Evolutionary conservation across 2,888 invertebrate species (phyloP).

Genomic region (Philopedon plagiatum): DNA sequence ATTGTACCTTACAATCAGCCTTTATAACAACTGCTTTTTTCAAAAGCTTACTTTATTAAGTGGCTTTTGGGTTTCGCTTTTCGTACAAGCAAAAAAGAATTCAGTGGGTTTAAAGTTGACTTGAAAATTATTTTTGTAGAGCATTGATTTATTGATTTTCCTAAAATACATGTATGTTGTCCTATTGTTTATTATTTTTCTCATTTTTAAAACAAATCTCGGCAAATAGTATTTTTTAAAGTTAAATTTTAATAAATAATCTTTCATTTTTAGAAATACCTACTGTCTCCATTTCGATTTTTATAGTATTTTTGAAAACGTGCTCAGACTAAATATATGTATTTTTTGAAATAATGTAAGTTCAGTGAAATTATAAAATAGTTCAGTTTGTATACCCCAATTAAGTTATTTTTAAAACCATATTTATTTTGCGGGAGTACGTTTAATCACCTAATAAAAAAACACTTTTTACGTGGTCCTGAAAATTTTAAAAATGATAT

Average conservation of each 20-base stretch:
- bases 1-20: neutral
- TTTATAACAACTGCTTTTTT: neutral
- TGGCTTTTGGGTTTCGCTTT: neutral
- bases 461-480: neutral
- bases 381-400: neutral
- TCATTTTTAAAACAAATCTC: neutral
- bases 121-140: slow-evolving; percentile 1
- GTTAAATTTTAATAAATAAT: neutral
- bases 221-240: neutral
- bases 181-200: neutral
- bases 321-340: slow-evolving; percentile 19
- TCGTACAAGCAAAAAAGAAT: neutral
- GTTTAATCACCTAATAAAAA: neutral
- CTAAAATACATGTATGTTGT: neutral
- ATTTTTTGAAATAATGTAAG: slow-evolving; percentile 7
- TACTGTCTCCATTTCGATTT: neutral
- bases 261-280: neutral
- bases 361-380: slow-evolving; percentile 9
- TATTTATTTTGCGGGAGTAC: slow-evolving; percentile 2
- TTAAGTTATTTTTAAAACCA: slow-evolving; percentile 7
- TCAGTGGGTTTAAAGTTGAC: neutral
- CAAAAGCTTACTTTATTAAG: neutral
- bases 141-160: neutral
- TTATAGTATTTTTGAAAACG: slow-evolving; percentile 18
- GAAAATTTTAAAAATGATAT: neutral